Percentiles rank a stretch among this genome's conserved stretches.
Evolutionary conservation across 2,797 vertebrate species (phyloP).

Genomic region (Leptatherina wallacei): DNA sequence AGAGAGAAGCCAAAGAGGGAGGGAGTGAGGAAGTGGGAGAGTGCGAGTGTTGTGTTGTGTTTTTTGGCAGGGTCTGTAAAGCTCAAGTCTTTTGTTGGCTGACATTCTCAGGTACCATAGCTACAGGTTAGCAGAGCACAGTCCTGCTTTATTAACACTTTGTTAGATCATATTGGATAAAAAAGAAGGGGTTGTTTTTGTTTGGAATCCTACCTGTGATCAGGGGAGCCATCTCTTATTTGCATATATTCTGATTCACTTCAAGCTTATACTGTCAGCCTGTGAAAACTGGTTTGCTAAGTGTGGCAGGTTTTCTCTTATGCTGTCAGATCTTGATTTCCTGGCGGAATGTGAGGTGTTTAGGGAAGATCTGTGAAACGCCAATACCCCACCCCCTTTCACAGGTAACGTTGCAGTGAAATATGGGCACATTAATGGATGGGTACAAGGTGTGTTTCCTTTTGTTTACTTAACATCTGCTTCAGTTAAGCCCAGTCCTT

Average conservation of each 20-base stretch:
- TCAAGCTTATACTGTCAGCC: no score
- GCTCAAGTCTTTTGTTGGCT: slow-evolving; percentile 76
- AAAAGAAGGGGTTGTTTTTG: neutral
- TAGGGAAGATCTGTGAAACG: neutral
- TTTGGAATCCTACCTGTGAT: neutral
- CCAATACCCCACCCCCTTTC: no score
- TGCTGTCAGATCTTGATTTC: neutral
- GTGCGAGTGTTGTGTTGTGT: slow-evolving; percentile 29
- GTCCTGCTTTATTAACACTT: slow-evolving; percentile 52
- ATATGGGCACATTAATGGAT: neutral
- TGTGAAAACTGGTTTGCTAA: no score
- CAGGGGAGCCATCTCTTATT: neutral
- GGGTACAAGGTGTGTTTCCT: neutral
- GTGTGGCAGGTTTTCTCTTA: no score
- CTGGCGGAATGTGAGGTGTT: neutral
- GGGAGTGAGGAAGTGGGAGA: slow-evolving; percentile 42
- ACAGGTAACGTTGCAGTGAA: neutral
- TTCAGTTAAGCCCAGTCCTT: no score
- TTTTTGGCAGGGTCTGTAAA: slow-evolving; percentile 66
- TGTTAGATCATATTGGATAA: slow-evolving; percentile 12
- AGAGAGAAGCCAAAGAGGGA: slow-evolving; percentile 54
- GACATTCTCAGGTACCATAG: slow-evolving; percentile 83
- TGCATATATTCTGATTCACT: neutral
- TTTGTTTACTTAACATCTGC: neutral
- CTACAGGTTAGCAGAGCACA: slow-evolving; percentile 69